Conservation (phyloP, 2,888 invertebrate species). For the Sphaerophoria rueppellii region DNA sequence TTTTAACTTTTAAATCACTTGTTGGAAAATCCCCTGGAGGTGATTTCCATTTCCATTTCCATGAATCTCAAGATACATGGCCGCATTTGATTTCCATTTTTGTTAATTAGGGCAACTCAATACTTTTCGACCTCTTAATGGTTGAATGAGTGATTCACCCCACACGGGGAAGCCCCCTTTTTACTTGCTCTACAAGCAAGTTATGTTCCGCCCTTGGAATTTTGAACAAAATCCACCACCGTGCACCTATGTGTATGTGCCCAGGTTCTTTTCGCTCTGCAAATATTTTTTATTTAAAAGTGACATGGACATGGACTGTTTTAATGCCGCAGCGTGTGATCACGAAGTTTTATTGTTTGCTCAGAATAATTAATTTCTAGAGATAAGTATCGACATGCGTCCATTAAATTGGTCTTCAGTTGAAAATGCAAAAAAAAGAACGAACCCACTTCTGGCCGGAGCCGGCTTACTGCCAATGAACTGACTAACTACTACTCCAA, state of each 20-base stretch:
- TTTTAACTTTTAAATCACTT: conserved; percentile 7
- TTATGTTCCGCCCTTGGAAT: background rate
- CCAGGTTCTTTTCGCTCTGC: conserved; percentile 11
- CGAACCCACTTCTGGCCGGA: background rate
- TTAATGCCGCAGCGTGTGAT: conserved; percentile 24
- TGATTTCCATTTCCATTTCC: conserved; percentile 31
- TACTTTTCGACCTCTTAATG: no score
- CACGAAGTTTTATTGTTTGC: conserved; percentile 23
- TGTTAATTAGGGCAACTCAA: background rate
- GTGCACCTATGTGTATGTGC: background rate
- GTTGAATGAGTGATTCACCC: no score
- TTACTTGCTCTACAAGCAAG: background rate
- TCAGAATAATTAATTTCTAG: conserved; percentile 49
- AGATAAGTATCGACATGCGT: conserved; percentile 34
- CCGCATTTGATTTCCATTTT: background rate
- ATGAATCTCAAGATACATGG: conserved; percentile 26
- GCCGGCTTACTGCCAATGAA: background rate
- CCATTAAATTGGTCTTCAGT: conserved; percentile 27
- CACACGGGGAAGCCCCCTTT: background rate
- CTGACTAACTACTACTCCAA: background rate
- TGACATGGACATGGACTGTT: background rate
- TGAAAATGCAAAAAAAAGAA: background rate
- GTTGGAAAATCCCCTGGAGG: conserved; percentile 26
- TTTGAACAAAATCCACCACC: background rate
- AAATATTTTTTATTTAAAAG: conserved; percentile 10